phyloP scores from a whole-genome alignment of 2,888 invertebrate species.

The Agrenia bidenticulata region DNA sequence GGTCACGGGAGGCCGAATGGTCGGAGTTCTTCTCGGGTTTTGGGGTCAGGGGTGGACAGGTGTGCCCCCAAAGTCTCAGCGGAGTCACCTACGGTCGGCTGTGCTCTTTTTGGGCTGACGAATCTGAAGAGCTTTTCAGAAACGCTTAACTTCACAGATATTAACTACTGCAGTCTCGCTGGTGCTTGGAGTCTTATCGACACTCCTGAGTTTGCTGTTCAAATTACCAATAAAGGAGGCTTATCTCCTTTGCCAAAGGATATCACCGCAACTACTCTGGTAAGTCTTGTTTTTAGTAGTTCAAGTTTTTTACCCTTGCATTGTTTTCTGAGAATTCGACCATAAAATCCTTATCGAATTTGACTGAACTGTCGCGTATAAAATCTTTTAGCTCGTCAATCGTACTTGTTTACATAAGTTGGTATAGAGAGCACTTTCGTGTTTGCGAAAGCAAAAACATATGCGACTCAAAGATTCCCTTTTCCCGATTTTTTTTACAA shows the following conservation, averaged over 20 bases:
- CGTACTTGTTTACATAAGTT: too few relatives aligned
- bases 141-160: conserved; percentile 45
- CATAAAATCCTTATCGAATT: too few relatives aligned
- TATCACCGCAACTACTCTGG: conserved; percentile 51
- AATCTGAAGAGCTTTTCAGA: conserved; percentile 53
- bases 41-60: conserved; percentile 18
- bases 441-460: too few relatives aligned
- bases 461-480: too few relatives aligned
- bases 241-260: conserved; percentile 51
- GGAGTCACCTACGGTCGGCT: conserved; percentile 43
- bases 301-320: too few relatives aligned
- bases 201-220: conserved; percentile 51
- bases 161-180: conserved; percentile 49
- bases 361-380: too few relatives aligned
- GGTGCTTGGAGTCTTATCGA: conserved; percentile 53
- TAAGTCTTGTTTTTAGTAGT: too few relatives aligned
- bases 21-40: conserved; percentile 9
- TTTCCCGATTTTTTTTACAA: too few relatives aligned
- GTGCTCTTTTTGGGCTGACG: conserved; percentile 51
- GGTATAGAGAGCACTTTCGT: too few relatives aligned
- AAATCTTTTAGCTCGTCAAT: too few relatives aligned
- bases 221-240: conserved; percentile 53
- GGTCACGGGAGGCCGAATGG: conserved; percentile 17
- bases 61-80: conserved; percentile 40
- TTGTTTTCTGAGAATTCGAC: too few relatives aligned